These are phyloP conservation scores for Parochlus steinenii DNA, from an alignment of 2,888 invertebrate species.

Conservation along the genomic window DNA sequence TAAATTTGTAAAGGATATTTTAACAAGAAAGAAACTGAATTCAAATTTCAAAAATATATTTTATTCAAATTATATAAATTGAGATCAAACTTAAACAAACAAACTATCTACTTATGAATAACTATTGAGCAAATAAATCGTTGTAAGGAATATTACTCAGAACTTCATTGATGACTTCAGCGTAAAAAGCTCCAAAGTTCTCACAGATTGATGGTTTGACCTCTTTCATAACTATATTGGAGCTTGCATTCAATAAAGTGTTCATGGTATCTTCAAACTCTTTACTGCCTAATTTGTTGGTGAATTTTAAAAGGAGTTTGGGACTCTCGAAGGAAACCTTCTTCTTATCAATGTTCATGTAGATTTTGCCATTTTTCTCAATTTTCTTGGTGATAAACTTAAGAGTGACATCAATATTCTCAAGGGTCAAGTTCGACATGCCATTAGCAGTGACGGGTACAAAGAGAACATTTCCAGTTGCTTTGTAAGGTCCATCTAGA, in stretches of 20 bases:
- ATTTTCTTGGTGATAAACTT: constrained; percentile 8
- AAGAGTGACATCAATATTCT: background rate
- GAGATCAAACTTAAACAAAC: too few relatives aligned
- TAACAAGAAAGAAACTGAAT: too few relatives aligned
- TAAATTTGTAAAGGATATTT: too few relatives aligned
- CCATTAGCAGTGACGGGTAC: constrained; percentile 25
- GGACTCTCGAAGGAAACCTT: constrained; percentile 18
- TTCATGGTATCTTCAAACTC: constrained; percentile 31
- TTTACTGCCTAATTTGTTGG: too few relatives aligned
- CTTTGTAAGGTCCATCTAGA: constrained; percentile 24
- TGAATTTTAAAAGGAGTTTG: too few relatives aligned
- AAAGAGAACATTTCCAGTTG: constrained; percentile 30
- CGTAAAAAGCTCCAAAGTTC: constrained; percentile 23
- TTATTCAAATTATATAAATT: too few relatives aligned
- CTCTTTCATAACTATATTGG: constrained; percentile 29
- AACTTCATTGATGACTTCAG: constrained; percentile 23
- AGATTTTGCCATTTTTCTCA: constrained; percentile 20
- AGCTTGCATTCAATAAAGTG: constrained; percentile 32
- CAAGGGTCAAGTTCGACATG: constrained; percentile 3
- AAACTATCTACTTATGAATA: too few relatives aligned
- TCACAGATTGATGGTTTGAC: constrained; percentile 23
- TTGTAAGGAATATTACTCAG: constrained; percentile 26
- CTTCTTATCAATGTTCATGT: constrained; percentile 20
- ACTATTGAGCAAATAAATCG: constrained; percentile 19
- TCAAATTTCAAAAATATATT: too few relatives aligned